Conservation (phyloP, 1,140 invertebrate genomes). For the Aphelinus atriplicis region DNA sequence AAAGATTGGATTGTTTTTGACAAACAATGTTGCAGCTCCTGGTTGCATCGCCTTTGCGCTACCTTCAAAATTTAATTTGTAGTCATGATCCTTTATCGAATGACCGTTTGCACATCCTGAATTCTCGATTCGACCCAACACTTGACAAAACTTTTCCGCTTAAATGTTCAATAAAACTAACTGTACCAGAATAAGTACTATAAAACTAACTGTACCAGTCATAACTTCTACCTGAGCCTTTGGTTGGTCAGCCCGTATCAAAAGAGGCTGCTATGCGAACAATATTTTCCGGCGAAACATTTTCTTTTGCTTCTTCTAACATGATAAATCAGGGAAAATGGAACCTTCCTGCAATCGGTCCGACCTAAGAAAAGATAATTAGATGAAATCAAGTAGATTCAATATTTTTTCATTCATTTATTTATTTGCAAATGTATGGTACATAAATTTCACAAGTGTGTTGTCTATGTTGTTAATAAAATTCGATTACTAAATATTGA, state of each 20-base stretch:
- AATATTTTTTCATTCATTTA: not conserved
- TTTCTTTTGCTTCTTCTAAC: not conserved
- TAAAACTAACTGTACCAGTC: slow-evolving; percentile 32
- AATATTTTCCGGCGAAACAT: too few relatives aligned
- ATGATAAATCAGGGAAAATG: slow-evolving; percentile 28
- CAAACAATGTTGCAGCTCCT: slow-evolving; percentile 12
- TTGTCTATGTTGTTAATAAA: too few relatives aligned
- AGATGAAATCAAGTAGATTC: not conserved
- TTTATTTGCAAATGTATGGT: not conserved
- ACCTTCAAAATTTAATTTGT: slow-evolving; percentile 36
- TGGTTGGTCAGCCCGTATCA: slow-evolving; percentile 43
- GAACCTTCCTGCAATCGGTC: not conserved
- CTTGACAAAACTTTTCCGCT: slow-evolving; percentile 40
- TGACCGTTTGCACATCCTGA: slow-evolving; percentile 39
- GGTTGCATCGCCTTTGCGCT: slow-evolving; percentile 26
- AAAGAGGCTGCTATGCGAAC: too few relatives aligned
- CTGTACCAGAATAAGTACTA: slow-evolving; percentile 7
- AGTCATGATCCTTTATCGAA: slow-evolving; percentile 38
- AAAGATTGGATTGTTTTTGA: too few relatives aligned
- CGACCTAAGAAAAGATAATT: not conserved
- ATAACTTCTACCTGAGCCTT: slow-evolving; percentile 41
- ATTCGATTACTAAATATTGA: too few relatives aligned
- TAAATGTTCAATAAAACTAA: slow-evolving; percentile 41
- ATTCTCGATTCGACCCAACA: slow-evolving; percentile 39
- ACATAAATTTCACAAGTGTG: too few relatives aligned